These are phyloP conservation scores for Acanthosepion lycidas DNA, from an alignment of 2,888 invertebrate species.

Conservation along the genomic window DNA sequence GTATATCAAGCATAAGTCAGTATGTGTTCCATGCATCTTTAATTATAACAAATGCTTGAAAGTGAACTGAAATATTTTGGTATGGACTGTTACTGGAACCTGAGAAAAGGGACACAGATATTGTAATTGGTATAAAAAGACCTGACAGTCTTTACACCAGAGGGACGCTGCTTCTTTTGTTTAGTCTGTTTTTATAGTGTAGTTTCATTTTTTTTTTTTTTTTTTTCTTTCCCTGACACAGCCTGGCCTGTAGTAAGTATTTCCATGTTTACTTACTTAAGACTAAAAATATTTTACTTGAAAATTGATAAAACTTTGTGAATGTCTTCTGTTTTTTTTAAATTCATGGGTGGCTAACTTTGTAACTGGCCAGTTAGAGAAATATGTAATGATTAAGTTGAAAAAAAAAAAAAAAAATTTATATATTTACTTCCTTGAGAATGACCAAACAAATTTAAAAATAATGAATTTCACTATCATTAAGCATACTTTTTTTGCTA, in stretches of 20 bases:
- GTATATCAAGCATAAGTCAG: background rate
- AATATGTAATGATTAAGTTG: background rate
- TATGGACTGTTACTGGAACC: background rate
- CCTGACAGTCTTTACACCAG: background rate
- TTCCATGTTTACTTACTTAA: background rate
- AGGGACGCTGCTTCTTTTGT: background rate
- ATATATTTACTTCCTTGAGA: too few relatives aligned
- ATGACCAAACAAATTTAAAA: too few relatives aligned
- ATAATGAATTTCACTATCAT: background rate
- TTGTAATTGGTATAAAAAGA: background rate
- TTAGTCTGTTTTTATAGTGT: background rate
- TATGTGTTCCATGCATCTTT: background rate
- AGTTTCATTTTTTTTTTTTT: background rate
- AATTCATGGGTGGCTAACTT: background rate
- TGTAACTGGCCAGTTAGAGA: background rate
- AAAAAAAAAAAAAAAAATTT: too few relatives aligned
- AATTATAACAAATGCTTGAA: background rate
- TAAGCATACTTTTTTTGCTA: background rate
- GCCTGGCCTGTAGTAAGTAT: slow-evolving; percentile 7
- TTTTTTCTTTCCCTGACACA: background rate
- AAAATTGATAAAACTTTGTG: background rate
- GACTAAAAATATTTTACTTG: background rate
- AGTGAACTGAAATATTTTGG: background rate
- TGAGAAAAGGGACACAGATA: background rate
- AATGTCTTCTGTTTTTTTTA: background rate